Evolutionary conservation across 2,888 invertebrate genomes (phyloP).

Genomic region (Caenorhabditis sp.): DNA sequence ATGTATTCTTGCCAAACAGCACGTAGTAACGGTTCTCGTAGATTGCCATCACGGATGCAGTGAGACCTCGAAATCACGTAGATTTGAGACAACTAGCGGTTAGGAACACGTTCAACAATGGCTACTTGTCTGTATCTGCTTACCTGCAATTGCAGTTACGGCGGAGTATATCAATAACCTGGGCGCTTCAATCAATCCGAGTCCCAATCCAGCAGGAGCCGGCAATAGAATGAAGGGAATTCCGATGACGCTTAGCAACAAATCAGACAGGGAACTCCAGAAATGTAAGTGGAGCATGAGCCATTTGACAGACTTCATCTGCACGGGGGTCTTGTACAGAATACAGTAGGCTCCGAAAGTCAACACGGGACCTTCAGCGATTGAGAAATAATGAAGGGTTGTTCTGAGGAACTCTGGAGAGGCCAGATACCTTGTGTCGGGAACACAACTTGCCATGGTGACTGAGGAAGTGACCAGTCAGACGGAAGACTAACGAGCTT

Average conservation of each 20-base stretch:
- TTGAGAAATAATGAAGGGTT: neutral
- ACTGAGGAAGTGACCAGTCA: no score
- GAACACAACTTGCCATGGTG: no score
- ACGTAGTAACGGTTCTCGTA: neutral
- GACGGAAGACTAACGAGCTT: no score
- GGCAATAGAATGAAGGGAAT: slow-evolving; percentile 1
- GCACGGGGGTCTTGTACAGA: neutral
- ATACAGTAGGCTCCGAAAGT: slow-evolving; percentile 3
- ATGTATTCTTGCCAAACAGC: neutral
- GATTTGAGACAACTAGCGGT: neutral
- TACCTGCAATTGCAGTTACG: no score
- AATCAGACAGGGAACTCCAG: slow-evolving; percentile 6
- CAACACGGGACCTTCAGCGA: neutral
- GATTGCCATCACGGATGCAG: neutral
- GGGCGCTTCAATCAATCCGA: neutral
- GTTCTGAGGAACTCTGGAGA: neutral
- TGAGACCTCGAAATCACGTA: slow-evolving; percentile 4
- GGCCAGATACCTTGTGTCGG: neutral
- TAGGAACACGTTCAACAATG: no score
- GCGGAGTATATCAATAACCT: no score
- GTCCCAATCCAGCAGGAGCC: neutral
- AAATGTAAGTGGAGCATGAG: slow-evolving; percentile 1
- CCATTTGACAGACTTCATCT: slow-evolving; percentile 12
- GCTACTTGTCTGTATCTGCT: no score
- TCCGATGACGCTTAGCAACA: neutral